These are phyloP conservation scores for Carterocephalus palaemon DNA, from an alignment of 2,888 invertebrate species.

Conservation along the genomic window DNA sequence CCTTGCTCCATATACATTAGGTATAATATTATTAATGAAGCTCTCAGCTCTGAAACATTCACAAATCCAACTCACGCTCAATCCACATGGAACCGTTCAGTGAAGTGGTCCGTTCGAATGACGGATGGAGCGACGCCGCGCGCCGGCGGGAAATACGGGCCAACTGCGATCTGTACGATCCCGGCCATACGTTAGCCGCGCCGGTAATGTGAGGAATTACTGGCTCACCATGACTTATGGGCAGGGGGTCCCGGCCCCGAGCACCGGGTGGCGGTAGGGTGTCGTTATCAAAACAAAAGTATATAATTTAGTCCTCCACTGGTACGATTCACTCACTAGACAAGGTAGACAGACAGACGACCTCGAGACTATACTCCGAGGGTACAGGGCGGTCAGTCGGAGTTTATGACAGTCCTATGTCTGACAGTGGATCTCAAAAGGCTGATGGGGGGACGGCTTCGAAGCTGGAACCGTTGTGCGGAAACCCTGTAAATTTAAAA, in stretches of 20 bases:
- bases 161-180: slow-evolving; percentile 14
- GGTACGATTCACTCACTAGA: no score
- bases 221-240: slow-evolving; percentile 26
- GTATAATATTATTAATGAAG: no score
- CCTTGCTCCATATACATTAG: no score
- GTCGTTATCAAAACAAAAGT: slow-evolving; percentile 4
- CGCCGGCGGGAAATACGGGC: slow-evolving; percentile 13
- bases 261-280: slow-evolving; percentile 1
- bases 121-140: slow-evolving; percentile 11
- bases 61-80: not conserved
- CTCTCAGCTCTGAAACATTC: slow-evolving; percentile 1
- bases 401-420: no score
- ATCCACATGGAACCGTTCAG: slow-evolving; percentile 6
- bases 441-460: no score
- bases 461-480: no score
- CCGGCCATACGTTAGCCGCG: slow-evolving; percentile 17
- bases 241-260: slow-evolving; percentile 22
- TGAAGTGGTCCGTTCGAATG: slow-evolving; percentile 15
- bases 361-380: no score
- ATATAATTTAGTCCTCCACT: no score
- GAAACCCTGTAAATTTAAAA: no score
- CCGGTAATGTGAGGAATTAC: slow-evolving; percentile 28
- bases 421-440: no score
- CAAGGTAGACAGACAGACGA: no score
- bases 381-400: no score